phyloP scores from a whole-genome alignment of 2,113 vertebrate species.

The Genyomyrus donnyi region DNA sequence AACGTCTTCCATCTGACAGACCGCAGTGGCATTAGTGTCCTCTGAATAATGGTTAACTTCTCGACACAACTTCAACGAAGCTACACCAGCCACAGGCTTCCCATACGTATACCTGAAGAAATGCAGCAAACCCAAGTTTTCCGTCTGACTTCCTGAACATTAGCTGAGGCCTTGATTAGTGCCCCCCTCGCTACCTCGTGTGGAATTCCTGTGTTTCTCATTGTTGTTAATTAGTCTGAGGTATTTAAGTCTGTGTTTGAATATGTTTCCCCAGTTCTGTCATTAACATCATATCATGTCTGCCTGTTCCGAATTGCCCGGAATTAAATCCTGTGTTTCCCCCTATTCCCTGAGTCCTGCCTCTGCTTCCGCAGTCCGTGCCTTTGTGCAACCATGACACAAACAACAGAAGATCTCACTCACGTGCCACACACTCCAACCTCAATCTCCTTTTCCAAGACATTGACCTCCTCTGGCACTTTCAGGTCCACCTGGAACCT shows the following conservation, averaged over 20 bases:
- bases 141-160: not conserved
- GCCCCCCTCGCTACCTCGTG: no score
- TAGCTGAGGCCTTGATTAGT: not conserved
- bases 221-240: no score
- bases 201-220: no score
- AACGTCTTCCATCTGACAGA: not conserved
- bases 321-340: no score
- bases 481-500: not conserved
- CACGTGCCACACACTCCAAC: not conserved
- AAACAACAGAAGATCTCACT: not conserved
- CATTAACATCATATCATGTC: no score
- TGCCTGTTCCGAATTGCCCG: no score
- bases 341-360: no score
- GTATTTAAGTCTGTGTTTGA: no score
- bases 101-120: constrained; percentile 2
- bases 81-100: not conserved
- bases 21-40: not conserved
- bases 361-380: no score
- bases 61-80: not conserved
- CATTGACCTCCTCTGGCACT: not conserved
- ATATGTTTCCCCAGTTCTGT: no score
- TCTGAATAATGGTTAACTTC: not conserved
- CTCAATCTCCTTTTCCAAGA: not conserved
- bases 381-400: not conserved
- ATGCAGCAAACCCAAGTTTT: no score